A percentile compares a stretch with the other conserved stretches of the same genome.
phyloP scores from a whole-genome alignment of 2,113 vertebrate genomes.

The Tichodroma muraria region DNA sequence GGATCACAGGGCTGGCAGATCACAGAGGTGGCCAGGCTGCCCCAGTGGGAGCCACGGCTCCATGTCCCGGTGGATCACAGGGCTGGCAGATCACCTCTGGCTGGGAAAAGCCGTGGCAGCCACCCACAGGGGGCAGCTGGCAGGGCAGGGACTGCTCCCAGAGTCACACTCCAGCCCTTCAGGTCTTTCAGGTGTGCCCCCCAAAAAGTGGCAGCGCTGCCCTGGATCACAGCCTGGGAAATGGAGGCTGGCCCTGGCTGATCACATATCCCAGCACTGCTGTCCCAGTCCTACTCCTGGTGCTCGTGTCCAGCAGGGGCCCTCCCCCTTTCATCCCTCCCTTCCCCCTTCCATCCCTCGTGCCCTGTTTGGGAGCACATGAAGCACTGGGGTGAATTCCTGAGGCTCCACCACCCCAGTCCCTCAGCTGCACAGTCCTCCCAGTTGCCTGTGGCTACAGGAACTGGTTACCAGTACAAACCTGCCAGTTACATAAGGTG shows the following conservation, averaged over 20 bases:
- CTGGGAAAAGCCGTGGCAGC: rapidly evolving
- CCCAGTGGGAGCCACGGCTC: not conserved
- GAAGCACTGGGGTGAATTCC: not conserved
- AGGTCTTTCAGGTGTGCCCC: too few species aligned
- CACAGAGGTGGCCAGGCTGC: not conserved
- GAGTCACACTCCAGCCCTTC: not conserved
- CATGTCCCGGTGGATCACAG: rapidly evolving
- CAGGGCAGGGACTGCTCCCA: not conserved
- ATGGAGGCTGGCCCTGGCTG: not conserved
- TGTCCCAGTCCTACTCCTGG: not conserved
- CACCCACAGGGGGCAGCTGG: rapidly evolving
- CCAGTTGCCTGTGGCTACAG: not conserved
- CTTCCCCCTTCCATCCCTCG: not conserved
- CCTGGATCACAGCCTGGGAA: not conserved
- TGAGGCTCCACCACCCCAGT: rapidly evolving
- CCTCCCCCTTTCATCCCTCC: not conserved
- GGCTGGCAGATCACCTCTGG: not conserved
- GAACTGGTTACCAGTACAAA: not conserved
- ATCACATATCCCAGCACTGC: not conserved
- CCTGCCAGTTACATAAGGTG: not conserved
- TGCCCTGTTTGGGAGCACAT: not conserved
- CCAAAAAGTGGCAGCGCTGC: not conserved
- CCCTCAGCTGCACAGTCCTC: not conserved
- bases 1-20: not conserved
- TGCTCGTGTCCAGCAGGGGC: not conserved